phyloP scores from a whole-genome alignment of 2,113 vertebrate species.

The Sander vitreus region DNA sequence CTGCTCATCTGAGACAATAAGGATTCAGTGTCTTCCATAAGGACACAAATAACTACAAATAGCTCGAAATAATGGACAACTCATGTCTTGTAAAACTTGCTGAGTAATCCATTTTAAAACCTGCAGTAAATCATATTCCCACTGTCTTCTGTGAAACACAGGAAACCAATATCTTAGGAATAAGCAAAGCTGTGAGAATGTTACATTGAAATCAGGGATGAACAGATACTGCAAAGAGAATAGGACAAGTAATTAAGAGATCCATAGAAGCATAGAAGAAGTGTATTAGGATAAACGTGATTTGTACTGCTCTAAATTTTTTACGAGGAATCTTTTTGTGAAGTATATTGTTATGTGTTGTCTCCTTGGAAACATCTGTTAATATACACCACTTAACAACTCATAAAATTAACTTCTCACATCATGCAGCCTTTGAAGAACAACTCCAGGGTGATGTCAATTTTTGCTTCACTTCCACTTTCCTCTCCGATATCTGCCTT shows the following conservation, averaged over 20 bases:
- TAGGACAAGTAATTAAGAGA: not conserved
- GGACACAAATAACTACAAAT: not conserved
- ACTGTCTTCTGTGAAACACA: not conserved
- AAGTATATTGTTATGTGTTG: conserved; percentile 1
- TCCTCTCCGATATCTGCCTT: not conserved
- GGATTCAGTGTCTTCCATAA: not conserved
- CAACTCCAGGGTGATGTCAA: conserved; percentile 1
- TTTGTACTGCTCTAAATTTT: not conserved
- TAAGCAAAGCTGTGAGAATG: not conserved
- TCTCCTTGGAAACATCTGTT: conserved; percentile 34
- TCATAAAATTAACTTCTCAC: conserved; percentile 35
- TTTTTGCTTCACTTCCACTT: not conserved
- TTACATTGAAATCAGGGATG: not conserved
- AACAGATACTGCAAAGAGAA: not conserved
- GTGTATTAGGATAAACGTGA: not conserved
- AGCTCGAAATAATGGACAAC: not conserved
- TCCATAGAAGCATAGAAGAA: not conserved
- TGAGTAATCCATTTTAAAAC: not conserved
- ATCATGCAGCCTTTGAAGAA: conserved; percentile 10
- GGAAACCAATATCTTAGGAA: not conserved
- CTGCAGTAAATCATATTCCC: not conserved
- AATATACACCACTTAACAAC: conserved; percentile 8
- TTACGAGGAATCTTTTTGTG: not conserved
- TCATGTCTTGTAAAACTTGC: not conserved
- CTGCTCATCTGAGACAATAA: not conserved